phyloP scores from a whole-genome alignment of 2,888 invertebrate genomes.

The Netelia virgata region DNA sequence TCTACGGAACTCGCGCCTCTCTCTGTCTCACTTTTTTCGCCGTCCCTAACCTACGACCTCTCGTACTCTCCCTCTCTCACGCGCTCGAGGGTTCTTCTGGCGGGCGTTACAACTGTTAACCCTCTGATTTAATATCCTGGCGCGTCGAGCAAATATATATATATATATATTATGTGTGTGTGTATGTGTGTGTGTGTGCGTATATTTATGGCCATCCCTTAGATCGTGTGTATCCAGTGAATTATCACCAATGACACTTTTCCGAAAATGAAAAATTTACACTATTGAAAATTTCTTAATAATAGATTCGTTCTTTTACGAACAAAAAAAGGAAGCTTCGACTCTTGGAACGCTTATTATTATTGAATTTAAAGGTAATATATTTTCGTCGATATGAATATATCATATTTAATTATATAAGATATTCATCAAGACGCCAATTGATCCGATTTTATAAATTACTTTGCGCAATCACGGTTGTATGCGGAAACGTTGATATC shows the following conservation, averaged over 20 bases:
- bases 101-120: constrained; percentile 73
- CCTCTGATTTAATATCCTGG: constrained; percentile 71
- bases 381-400: not conserved
- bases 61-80: constrained; percentile 35
- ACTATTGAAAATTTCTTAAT: constrained; percentile 3
- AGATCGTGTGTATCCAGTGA: constrained; percentile 17
- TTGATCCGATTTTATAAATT: not conserved
- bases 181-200: not conserved
- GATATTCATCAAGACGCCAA: not conserved
- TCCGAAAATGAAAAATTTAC: constrained; percentile 6
- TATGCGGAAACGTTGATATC: not conserved
- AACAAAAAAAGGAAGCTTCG: not conserved
- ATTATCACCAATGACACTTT: constrained; percentile 49
- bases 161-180: not conserved
- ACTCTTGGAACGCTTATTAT: too few relatives aligned
- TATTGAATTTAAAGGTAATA: not conserved
- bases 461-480: not conserved
- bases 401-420: not conserved
- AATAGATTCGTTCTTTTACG: not conserved
- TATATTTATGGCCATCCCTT: not conserved
- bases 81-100: constrained; percentile 46
- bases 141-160: constrained; percentile 27
- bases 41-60: constrained; percentile 49
- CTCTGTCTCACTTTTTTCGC: constrained; percentile 12
- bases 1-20: constrained; percentile 10